Evolutionary conservation across 2,113 vertebrate species (phyloP).

Genomic region (Columba livia): DNA sequence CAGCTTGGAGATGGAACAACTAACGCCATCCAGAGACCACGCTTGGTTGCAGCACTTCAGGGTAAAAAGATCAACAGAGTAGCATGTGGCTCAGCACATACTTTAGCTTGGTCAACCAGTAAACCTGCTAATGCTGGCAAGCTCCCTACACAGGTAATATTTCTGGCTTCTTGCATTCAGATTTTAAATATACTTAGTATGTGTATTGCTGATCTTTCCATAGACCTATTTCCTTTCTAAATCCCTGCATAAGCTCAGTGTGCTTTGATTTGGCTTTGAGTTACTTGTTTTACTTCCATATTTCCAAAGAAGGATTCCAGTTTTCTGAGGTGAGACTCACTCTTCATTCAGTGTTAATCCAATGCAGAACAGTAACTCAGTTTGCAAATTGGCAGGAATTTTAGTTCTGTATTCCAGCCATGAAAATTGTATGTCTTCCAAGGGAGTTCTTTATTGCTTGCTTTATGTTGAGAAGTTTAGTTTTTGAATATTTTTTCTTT

Average conservation of each 20-base stretch:
- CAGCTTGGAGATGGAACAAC: slow-evolving; percentile 97
- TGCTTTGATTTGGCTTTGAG: not conserved
- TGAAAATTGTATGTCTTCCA: not conserved
- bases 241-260: not conserved
- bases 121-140: slow-evolving; percentile 97
- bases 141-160: slow-evolving; percentile 90
- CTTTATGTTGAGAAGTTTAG: not conserved
- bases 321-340: not conserved
- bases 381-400: not conserved
- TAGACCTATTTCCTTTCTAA: not conserved
- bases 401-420: not conserved
- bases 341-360: not conserved
- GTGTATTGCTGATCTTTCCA: not conserved
- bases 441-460: not conserved
- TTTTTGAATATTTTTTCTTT: not conserved
- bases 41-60: slow-evolving; percentile 94
- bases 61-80: slow-evolving; percentile 98
- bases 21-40: slow-evolving; percentile 96
- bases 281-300: not conserved
- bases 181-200: not conserved
- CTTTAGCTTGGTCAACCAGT: slow-evolving; percentile 97
- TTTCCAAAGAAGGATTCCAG: not conserved
- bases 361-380: not conserved
- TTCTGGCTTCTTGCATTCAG: not conserved
- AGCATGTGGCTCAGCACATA: slow-evolving; percentile 97